Evolutionary conservation across 1,140 invertebrate species (phyloP), one percentile per base, ranked within the genome.

Genomic region (Drosophila pruinosa): DNA sequence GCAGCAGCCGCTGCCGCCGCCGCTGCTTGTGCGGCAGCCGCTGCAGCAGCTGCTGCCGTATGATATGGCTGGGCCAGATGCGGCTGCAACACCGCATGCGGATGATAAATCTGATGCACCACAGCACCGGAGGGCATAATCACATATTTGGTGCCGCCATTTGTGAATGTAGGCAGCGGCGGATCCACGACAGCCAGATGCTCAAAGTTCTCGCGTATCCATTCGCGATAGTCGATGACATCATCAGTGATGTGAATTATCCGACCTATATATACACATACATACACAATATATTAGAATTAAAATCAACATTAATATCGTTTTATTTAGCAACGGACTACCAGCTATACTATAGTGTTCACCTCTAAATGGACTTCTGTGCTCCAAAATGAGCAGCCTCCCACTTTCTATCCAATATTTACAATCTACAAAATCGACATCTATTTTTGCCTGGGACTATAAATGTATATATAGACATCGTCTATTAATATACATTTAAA

Each of bases 201-300:
- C 38, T 90, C 90, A 52, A 91, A 91, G 77, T 93, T 94, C 82
- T 94, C 93, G 68, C 94, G 93, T 73, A 95, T 94, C 94, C 95
- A 96, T 72, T 93, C 93, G 68, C 98, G 94, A 91, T 99, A 98
- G 50, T 96, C 94, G 78, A 99, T 95, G 39, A 99, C 98, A 92
- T 98, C 96, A 92, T 99, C 97, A 10, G 97, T 98, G 59, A 99
- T 95, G 72, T 96, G 94, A 59, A 99, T 94, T 72, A 99, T 97
- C 75, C 97, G 95, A 70, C 97, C 97, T 90, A 15, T 21, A 28
- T 31, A 21, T 8, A n/a, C n/a, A n/a, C n/a, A n/a, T 10, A 31
- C 7, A 5, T 14, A 2, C 36, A n/a, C 3, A 38, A 5, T n/a
- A n/a, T 38, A 12, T n/a, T 0, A 14, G 2, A 8, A 38, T 14